Evolutionary conservation across 2,113 vertebrate genomes (phyloP), one percentile per base, ranked within the genome.

Genomic region (Carassius gibelio): DNA sequence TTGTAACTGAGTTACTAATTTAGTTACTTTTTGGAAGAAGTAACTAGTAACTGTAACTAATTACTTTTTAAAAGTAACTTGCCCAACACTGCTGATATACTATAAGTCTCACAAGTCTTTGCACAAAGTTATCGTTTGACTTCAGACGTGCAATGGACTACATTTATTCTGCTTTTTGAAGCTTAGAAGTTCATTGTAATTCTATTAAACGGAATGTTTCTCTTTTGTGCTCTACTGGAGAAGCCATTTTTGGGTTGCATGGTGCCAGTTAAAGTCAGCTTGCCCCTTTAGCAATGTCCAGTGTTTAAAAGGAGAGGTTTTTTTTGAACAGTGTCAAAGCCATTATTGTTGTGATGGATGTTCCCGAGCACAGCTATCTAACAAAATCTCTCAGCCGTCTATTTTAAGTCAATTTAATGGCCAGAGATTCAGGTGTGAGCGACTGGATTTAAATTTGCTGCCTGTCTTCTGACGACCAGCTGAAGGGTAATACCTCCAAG

Each of bases 401-500:
- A 42, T 66, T 81, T 45, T 30, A 78, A 80, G 45, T 69, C 69
- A 66, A 15, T 64, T 80, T 80, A 62, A 76, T 75, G 64, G 23
- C 21, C 30, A 0, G 50, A 72, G 64, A 81, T 66, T 84, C 21
- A 78, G 38, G 68, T 30, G 52, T 23, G 69, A 36, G 21, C n/a
- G 11, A 45, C 68, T 21, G 82, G 62, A 81, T 75, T 75, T 71
- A 84, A 83, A 79, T 90, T 90, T 88, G 84, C 86, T 81, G 88
- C 84, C 89, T 85, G 52, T 90, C 88, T 82, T 80, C 87, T 86
- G 89, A 77, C 76, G 69, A 88, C 90, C 88, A 69, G 87, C 88
- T 90, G 84, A 89, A 86, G 68, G 77, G 82, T 90, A 90, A 92
- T 89, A 89, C 86, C 88, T 85, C 84, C 77, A 68, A 88, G 85